Percentiles rank a stretch among this genome's conserved stretches.
These are phyloP conservation scores for Conistra vaccinii DNA, from an alignment of 2,888 invertebrate genomes.

Conservation along the genomic window DNA sequence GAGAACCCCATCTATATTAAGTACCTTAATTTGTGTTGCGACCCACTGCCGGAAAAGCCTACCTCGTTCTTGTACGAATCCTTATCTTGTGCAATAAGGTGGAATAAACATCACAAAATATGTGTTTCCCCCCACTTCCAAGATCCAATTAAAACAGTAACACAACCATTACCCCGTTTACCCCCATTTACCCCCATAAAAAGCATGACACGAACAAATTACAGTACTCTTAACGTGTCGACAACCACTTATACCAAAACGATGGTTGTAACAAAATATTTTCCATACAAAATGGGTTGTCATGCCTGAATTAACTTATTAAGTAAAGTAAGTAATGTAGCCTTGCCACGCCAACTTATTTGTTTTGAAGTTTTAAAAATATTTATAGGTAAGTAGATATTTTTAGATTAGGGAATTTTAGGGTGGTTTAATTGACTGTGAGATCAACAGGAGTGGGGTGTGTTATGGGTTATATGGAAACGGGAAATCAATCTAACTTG, in stretches of 20 bases:
- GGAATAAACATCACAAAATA: slow-evolving; percentile 43
- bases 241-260: slow-evolving; percentile 58
- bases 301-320: slow-evolving; percentile 55
- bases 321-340: slow-evolving; percentile 34
- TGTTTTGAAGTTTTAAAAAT: slow-evolving; percentile 43
- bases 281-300: slow-evolving; percentile 54
- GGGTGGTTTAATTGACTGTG: slow-evolving; percentile 10
- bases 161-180: slow-evolving; percentile 45
- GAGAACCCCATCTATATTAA: neutral
- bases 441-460: slow-evolving; percentile 35
- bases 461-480: neutral
- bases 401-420: slow-evolving; percentile 33
- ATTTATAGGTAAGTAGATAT: slow-evolving; percentile 32
- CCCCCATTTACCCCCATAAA: slow-evolving; percentile 52
- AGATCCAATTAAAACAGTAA: slow-evolving; percentile 44
- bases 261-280: slow-evolving; percentile 52
- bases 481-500: neutral
- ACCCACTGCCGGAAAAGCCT: neutral
- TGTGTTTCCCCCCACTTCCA: slow-evolving; percentile 17
- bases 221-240: slow-evolving; percentile 55
- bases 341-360: slow-evolving; percentile 42
- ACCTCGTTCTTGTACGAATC: neutral
- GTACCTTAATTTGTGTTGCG: neutral
- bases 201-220: slow-evolving; percentile 63
- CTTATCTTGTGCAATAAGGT: neutral